Evolutionary conservation across 2,797 vertebrate species (phyloP).

Genomic region (Acanthornis magna): DNA sequence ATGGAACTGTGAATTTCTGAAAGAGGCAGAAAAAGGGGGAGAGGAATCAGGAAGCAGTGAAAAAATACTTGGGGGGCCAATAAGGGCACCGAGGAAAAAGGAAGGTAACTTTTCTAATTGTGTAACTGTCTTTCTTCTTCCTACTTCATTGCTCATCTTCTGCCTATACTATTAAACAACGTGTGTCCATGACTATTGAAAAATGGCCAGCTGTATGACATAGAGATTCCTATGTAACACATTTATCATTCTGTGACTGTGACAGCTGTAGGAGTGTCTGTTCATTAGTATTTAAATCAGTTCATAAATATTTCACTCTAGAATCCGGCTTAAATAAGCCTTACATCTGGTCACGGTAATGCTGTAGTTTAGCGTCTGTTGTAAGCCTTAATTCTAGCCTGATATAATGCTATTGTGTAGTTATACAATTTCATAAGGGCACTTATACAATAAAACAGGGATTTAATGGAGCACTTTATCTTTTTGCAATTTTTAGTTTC

Average conservation of each 20-base stretch:
- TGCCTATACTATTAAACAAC: slow-evolving; percentile 10
- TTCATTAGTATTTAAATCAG: slow-evolving; percentile 80
- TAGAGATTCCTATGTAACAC: slow-evolving; percentile 14
- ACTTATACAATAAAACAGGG: slow-evolving; percentile 74
- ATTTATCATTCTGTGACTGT: slow-evolving; percentile 64
- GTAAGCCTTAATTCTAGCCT: slow-evolving; percentile 70
- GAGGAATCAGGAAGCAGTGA: neutral
- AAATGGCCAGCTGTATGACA: neutral
- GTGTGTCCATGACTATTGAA: neutral
- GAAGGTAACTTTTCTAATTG: neutral
- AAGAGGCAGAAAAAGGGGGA: neutral
- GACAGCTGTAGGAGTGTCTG: slow-evolving; percentile 63
- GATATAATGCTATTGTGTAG: slow-evolving; percentile 71
- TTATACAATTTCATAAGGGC: slow-evolving; percentile 74
- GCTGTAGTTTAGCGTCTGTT: slow-evolving; percentile 58
- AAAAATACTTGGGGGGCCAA: neutral
- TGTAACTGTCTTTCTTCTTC: neutral
- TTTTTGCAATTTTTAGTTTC: slow-evolving; percentile 72
- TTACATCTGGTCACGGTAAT: slow-evolving; percentile 56
- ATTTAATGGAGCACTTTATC: slow-evolving; percentile 74
- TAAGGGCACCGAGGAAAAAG: neutral
- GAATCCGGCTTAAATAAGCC: slow-evolving; percentile 67
- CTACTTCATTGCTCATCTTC: neutral
- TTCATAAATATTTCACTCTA: slow-evolving; percentile 79
- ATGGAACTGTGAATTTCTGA: neutral